phyloP scores from a whole-genome alignment of 2,113 vertebrate species.

The Nanorana parkeri region DNA sequence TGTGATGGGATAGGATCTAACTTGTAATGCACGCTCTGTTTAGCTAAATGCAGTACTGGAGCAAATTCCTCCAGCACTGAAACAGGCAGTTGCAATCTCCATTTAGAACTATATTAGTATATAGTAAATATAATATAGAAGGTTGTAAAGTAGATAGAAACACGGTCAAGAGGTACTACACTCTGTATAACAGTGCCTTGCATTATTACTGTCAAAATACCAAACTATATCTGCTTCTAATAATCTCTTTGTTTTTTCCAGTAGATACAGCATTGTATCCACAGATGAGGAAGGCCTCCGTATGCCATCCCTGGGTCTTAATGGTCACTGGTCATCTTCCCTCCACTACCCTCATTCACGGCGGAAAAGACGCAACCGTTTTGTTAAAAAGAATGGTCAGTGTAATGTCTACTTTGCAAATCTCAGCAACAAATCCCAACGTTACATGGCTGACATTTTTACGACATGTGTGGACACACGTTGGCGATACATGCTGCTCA shows the following conservation, averaged over 20 bases:
- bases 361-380: conserved; percentile 88
- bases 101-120: too few species aligned
- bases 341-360: conserved; percentile 78
- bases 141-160: too few species aligned
- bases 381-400: conserved; percentile 97
- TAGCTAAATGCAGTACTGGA: too few species aligned
- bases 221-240: neutral
- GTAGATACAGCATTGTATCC: conserved; percentile 86
- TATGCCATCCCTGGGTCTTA: conserved; percentile 76
- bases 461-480: conserved; percentile 96
- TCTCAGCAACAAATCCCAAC: conserved; percentile 91
- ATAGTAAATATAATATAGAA: too few species aligned
- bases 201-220: too few species aligned
- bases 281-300: conserved; percentile 84
- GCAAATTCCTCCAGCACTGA: too few species aligned
- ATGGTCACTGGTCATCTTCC: conserved; percentile 70
- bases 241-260: conserved; percentile 36
- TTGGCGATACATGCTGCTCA: conserved; percentile 94
- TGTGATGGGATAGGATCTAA: too few species aligned
- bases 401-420: conserved; percentile 95
- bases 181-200: too few species aligned
- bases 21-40: too few species aligned
- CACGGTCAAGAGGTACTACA: too few species aligned
- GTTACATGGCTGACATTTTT: conserved; percentile 95
- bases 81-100: too few species aligned